These are phyloP conservation scores for Andricus curvator DNA, from an alignment of 2,888 invertebrate genomes.

Conservation along the genomic window DNA sequence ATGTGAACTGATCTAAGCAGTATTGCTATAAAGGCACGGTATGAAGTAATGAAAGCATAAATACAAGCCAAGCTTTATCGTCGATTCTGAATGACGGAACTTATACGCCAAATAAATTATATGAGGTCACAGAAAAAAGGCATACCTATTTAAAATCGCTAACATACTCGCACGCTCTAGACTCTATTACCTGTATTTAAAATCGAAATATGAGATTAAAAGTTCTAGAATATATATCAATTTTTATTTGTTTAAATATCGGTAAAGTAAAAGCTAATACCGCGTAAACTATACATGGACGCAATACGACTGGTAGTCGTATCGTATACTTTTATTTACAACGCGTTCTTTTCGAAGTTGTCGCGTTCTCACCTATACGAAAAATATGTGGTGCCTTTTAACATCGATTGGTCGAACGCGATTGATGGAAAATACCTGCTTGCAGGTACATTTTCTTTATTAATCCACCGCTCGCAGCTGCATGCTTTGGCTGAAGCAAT, in stretches of 20 bases:
- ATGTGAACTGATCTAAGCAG: conserved; percentile 4
- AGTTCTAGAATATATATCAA: conserved; percentile 33
- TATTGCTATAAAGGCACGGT: conserved; percentile 14
- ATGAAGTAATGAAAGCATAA: conserved; percentile 5
- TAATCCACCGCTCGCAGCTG: conserved; percentile 64
- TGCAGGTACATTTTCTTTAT: conserved; percentile 3
- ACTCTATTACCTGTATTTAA: neutral
- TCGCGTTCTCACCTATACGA: conserved; percentile 10
- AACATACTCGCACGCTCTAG: conserved; percentile 3
- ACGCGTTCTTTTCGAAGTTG: conserved; percentile 19
- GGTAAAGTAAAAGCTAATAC: conserved; percentile 38
- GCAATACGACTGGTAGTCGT: conserved; percentile 13
- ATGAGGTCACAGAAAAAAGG: conserved; percentile 2
- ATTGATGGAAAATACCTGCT: conserved; percentile 22
- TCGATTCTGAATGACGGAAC: neutral
- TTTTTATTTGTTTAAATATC: conserved; percentile 31
- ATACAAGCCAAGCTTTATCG: neutral
- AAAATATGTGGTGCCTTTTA: conserved; percentile 34
- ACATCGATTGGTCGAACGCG: neutral
- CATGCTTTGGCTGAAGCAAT: conserved; percentile 77
- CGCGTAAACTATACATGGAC: conserved; percentile 38
- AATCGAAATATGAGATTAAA: conserved; percentile 20
- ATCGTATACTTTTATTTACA: conserved; percentile 32
- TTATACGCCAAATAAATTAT: conserved; percentile 14
- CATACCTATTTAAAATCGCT: neutral